Base-by-base conservation (phyloP, 2,888 invertebrate genomes). In the Orthosia cruda region DNA sequence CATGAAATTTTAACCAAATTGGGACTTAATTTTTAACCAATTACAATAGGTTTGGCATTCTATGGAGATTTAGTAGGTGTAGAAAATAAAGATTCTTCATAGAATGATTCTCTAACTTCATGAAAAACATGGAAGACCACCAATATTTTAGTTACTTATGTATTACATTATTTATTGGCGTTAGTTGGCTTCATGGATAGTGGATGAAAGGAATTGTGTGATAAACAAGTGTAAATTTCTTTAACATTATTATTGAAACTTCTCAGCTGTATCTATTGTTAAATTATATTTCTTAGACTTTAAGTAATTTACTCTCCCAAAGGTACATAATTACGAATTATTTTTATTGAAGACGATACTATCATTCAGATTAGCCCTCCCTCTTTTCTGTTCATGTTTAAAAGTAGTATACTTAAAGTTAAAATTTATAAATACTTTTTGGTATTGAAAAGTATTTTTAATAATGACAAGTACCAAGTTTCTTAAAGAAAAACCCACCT, bases 201-300 rank as follows among this genome's bases (percentile, higher is more conserved):
- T 87, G 86, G 84, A 89, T 90, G 90, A 83, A 89, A 86, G 91
- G 89, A 91, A 94, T 93, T 89, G 95, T 95, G 96, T 96, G 96
- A 96, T 96, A 95, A 94, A 82, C 76, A 78, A 95, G 91, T 95
- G 94, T 95, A 95, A 93, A 94, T 94, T 92, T 90, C 89, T 90
- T 76, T 91, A 90, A 92, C 91, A 92, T 90, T 92, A 89, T 91
- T 91, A 90, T 90, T 91, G 89, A 93, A 89, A 83, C 83, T 89
- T 88, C 83, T 86, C 91, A 90, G 88, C 86, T 89, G 59, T 90
- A 91, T 91, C 84, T 91, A 91, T 92, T 90, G 89, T 90, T 93
- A 93, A 94, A 92, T 93, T 93, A 92, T 92, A 89, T 84, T 86
- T 88, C 73, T 87, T 90, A 90, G 88, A 84, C 80, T 88, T 15